These are phyloP conservation scores for Diaprepes abbreviatus DNA, from an alignment of 2,888 invertebrate genomes.

Conservation along the genomic window DNA sequence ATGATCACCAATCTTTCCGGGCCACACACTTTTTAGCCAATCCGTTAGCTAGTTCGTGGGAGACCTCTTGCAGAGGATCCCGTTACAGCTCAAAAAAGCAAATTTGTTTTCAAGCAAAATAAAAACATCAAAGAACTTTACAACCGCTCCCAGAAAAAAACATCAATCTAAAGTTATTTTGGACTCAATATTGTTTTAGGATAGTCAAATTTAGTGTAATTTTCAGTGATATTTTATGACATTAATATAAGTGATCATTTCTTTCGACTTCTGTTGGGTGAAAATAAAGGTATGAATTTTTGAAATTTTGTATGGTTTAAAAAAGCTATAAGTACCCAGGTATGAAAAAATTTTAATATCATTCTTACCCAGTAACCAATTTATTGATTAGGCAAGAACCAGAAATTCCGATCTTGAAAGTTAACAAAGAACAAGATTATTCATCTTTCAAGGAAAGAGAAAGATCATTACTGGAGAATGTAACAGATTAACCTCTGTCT, in stretches of 20 bases:
- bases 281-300: constrained; percentile 2
- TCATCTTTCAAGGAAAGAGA: constrained; percentile 12
- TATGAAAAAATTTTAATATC: neutral
- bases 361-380: neutral
- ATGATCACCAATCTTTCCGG: constrained; percentile 6
- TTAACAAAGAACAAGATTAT: constrained; percentile 4
- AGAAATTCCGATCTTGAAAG: neutral
- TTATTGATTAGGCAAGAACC: neutral
- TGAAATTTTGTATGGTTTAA: neutral
- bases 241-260: constrained; percentile 6
- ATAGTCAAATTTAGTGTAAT: neutral
- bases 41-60: constrained; percentile 18
- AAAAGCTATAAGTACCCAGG: neutral
- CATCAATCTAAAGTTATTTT: neutral
- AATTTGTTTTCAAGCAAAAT: constrained; percentile 8
- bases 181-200: neutral
- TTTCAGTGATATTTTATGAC: constrained; percentile 12
- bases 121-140: constrained; percentile 9
- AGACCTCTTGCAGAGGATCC: constrained; percentile 14
- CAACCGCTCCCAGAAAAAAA: neutral
- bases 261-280: neutral
- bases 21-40: constrained; percentile 12
- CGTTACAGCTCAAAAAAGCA: neutral
- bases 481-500: constrained; percentile 11
- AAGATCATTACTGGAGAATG: constrained; percentile 9